Evolutionary conservation across 2,888 invertebrate genomes (phyloP), one percentile per base, ranked within the genome.

Genomic region (Sycophila texana): DNA sequence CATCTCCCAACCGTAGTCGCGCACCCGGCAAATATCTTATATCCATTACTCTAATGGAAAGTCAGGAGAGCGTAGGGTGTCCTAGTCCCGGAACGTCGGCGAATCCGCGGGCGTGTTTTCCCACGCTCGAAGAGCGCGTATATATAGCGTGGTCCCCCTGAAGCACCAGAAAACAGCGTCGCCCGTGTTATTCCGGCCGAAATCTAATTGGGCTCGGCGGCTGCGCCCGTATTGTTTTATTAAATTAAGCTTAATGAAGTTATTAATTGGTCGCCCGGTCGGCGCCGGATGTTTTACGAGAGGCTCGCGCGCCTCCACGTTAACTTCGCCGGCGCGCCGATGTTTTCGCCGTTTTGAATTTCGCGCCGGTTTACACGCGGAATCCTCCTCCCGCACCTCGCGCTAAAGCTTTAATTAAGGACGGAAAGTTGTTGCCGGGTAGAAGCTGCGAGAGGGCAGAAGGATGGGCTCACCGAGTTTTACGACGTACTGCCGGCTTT

Each of bases 141-240:
- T n/a, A n/a, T n/a, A n/a, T n/a, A 39, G 26, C 61, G 61, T 4
- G 61, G n/a, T 1, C 14, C 53, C 16, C 53, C 16, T 13, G 53
- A n/a, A n/a, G 63, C 18, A 18, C 4, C 63, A 14, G 16, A 53
- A 14, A 53, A n/a, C 53, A 14, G 53, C 22, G 57, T 58, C 51
- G 61, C 70, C 57, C 58, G 14, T 75, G 53, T 79, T 79, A 66
- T 67, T 53, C 26, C 74, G 18, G 13, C 71, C 26, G 20, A 55
- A 71, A 74, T 85, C 83, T 86, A 86, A 87, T 87, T 87, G 86
- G 83, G 86, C 87, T 86, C 85, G 83, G 84, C 83, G 84, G 83
- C 79, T 82, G 76, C 18, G 30, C 16, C 26, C n/a, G 47, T 70
- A 81, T 79, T 77, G 76, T 77, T 77, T 74, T 57, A 65, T 74